Conservation (phyloP, 1,140 invertebrate genomes). For the Neotoxoptera formosana region DNA sequence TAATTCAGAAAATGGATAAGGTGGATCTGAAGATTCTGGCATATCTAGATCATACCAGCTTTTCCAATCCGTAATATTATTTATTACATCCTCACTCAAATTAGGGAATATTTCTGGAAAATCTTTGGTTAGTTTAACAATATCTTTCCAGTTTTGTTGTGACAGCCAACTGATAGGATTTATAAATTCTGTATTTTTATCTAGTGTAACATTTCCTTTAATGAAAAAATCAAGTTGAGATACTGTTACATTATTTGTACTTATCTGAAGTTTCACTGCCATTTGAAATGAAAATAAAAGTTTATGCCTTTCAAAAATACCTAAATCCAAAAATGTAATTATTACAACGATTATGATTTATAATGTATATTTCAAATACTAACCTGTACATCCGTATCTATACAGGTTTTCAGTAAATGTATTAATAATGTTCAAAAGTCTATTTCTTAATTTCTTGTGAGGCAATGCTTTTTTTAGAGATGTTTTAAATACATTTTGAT, state of each 20-base stretch:
- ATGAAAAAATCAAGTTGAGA: conserved; percentile 88
- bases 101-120: conserved; percentile 73
- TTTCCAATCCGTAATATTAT: conserved; percentile 73
- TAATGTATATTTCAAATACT: neutral
- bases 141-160: conserved; percentile 79
- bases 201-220: conserved; percentile 80
- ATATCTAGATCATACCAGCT: conserved; percentile 83
- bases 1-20: conserved; percentile 72
- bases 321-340: conserved; percentile 63
- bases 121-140: conserved; percentile 74
- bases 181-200: conserved; percentile 69
- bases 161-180: conserved; percentile 54
- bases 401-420: conserved; percentile 87
- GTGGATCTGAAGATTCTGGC: conserved; percentile 75
- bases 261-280: conserved; percentile 80
- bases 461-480: conserved; percentile 81
- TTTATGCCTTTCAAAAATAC: conserved; percentile 91
- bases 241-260: conserved; percentile 70
- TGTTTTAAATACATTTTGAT: conserved; percentile 80
- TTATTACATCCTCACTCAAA: conserved; percentile 73
- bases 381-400: conserved; percentile 85
- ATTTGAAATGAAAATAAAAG: conserved; percentile 91
- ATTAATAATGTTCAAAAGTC: conserved; percentile 82
- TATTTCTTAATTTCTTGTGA: conserved; percentile 74
- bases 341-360: neutral